Conservation (phyloP, 2,797 vertebrate species). For the Hippocampus kuda region DNA sequence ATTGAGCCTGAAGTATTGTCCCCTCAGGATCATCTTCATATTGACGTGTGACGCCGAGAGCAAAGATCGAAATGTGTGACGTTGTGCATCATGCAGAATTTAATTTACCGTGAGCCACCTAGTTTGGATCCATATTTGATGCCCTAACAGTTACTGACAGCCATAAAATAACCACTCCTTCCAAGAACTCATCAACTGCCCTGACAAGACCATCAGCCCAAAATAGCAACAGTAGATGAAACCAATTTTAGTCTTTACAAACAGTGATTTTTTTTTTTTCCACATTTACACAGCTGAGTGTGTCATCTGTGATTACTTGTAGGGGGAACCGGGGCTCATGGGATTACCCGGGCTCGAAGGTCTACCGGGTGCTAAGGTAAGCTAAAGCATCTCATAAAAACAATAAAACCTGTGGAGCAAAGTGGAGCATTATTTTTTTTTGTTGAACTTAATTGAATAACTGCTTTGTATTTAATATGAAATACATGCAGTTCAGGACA, state of each 20-base stretch:
- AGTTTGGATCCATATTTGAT: constrained; percentile 29
- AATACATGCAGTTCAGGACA: not conserved
- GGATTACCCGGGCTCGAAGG: constrained; percentile 94
- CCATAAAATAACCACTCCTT: constrained; percentile 18
- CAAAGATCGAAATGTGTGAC: constrained; percentile 14
- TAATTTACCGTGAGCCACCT: constrained; percentile 22
- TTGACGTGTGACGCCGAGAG: constrained; percentile 26
- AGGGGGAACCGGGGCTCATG: constrained; percentile 92
- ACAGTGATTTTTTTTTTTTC: not conserved
- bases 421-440: not conserved
- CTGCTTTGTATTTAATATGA: not conserved
- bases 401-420: not conserved
- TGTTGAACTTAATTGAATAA: not conserved
- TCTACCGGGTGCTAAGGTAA: constrained; percentile 88
- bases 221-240: not conserved
- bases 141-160: constrained; percentile 8
- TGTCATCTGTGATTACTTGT: constrained; percentile 43
- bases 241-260: not conserved
- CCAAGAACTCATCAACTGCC: constrained; percentile 14
- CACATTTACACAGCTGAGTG: constrained; percentile 20
- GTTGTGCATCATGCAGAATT: constrained; percentile 18
- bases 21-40: constrained; percentile 25
- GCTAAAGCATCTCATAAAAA: constrained; percentile 17
- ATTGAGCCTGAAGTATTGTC: constrained; percentile 26
- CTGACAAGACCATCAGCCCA: not conserved